Percentiles rank a stretch among this genome's conserved stretches.
These are phyloP conservation scores for Saccostrea cuccullata DNA, from an alignment of 1,140 invertebrate genomes.

Conservation along the genomic window DNA sequence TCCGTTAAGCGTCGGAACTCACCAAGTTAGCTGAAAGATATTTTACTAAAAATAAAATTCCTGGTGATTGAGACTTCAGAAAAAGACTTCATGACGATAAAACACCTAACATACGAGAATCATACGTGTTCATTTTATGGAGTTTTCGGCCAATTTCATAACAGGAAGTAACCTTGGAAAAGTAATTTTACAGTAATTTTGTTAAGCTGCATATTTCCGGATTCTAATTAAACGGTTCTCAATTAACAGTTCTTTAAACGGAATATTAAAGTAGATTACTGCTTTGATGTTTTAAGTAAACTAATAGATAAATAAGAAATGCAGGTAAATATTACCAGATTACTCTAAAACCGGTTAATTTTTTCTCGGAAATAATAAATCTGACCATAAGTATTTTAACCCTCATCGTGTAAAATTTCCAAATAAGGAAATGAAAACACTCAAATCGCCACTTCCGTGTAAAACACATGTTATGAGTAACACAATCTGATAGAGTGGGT, in stretches of 20 bases:
- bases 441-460: slow-evolving; percentile 3
- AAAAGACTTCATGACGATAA: background rate
- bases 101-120: background rate
- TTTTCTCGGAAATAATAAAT: background rate
- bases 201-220: background rate
- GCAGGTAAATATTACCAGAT: no score
- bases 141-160: background rate
- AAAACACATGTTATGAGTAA: slow-evolving; percentile 30
- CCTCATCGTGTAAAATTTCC: slow-evolving; percentile 1
- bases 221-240: background rate
- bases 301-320: no score
- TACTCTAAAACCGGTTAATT: background rate
- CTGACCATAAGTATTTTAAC: background rate
- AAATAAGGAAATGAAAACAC: slow-evolving; percentile 33
- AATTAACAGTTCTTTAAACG: background rate
- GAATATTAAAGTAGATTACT: background rate
- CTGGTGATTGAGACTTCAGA: background rate
- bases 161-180: background rate
- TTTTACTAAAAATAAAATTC: background rate
- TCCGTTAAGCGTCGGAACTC: background rate
- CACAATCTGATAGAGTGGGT: background rate
- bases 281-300: no score
- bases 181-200: background rate
- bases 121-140: background rate
- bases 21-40: slow-evolving; percentile 17